Evolutionary conservation across 2,888 invertebrate genomes (phyloP), one percentile per base, ranked within the genome.

Genomic region (Rhagophthalmus giganteus): DNA sequence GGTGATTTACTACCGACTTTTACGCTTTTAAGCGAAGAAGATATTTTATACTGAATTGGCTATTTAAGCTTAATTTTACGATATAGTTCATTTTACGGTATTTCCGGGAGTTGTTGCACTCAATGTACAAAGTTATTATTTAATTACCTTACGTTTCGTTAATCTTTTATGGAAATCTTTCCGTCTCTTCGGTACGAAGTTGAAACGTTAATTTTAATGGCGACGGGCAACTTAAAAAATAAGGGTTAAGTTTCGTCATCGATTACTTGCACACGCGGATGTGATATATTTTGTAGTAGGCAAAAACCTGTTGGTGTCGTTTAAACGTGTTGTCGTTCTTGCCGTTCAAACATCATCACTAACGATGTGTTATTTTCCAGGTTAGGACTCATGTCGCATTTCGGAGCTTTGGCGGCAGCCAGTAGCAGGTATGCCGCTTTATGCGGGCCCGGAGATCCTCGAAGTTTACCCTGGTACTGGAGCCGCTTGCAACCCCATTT

Each of bases 301-400:
- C n/a, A n/a, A n/a, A n/a, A n/a, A n/a, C n/a, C n/a, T n/a, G n/a
- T n/a, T n/a, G n/a, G n/a, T n/a, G n/a, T n/a, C n/a, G n/a, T n/a
- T n/a, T n/a, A n/a, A n/a, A n/a, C n/a, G n/a, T n/a, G n/a, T n/a
- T n/a, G n/a, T n/a, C n/a, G n/a, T n/a, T n/a, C n/a, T n/a, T n/a
- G n/a, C n/a, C n/a, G n/a, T n/a, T n/a, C n/a, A n/a, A n/a, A n/a
- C n/a, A n/a, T n/a, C n/a, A n/a, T n/a, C n/a, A n/a, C 20, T 20
- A 20, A 20, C 7, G 7, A 20, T 5, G 20, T 5, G 7, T 20
- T 5, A 20, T 20, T 20, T 81, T 82, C 0, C 81, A 90, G 90
- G 75, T 77, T 90, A 77, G 90, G 90, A 30, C 79, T 90, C 60
- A 90, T 90, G 74, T 87, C 89, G 6, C 89, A 89, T 69, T 87